These are phyloP conservation scores for Macroramphosus scolopax DNA, from an alignment of 2,797 vertebrate genomes.

Conservation along the genomic window DNA sequence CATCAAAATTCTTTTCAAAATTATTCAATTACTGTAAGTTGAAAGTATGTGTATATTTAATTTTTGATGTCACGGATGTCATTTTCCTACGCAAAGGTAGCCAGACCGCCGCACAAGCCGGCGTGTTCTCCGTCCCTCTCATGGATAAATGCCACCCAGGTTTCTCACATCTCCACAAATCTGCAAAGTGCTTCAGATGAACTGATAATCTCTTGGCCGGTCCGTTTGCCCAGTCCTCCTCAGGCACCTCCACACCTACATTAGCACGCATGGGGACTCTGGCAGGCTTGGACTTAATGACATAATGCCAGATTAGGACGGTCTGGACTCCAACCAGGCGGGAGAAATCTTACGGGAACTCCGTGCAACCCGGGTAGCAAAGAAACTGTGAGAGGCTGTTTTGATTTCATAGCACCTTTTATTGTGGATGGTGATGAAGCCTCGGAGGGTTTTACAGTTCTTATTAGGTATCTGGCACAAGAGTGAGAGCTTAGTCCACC, in stretches of 20 bases:
- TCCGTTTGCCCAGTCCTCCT: constrained; percentile 49
- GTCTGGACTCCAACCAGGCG: constrained; percentile 26
- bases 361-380: too few relatives aligned
- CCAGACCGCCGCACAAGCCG: constrained; percentile 6
- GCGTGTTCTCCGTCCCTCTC: constrained; percentile 10
- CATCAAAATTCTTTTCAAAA: constrained; percentile 9
- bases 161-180: constrained; percentile 57
- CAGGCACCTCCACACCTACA: constrained; percentile 47
- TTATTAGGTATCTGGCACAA: constrained; percentile 50
- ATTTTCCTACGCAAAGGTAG: constrained; percentile 4
- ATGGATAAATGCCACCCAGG: constrained; percentile 48
- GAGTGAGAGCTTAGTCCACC: constrained; percentile 33
- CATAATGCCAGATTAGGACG: constrained; percentile 40
- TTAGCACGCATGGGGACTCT: constrained; percentile 45
- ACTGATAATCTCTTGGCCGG: constrained; percentile 66
- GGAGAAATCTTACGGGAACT: constrained; percentile 12
- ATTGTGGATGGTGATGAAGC: constrained; percentile 45
- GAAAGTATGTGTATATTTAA: constrained; percentile 3
- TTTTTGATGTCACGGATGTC: neutral
- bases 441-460: constrained; percentile 41
- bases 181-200: constrained; percentile 48
- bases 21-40: neutral
- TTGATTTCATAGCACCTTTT: too few relatives aligned
- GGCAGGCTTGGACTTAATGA: constrained; percentile 44
- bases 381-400: too few relatives aligned